Evolutionary conservation across 2,113 vertebrate species (phyloP).

Genomic region (Eidolon helvum): DNA sequence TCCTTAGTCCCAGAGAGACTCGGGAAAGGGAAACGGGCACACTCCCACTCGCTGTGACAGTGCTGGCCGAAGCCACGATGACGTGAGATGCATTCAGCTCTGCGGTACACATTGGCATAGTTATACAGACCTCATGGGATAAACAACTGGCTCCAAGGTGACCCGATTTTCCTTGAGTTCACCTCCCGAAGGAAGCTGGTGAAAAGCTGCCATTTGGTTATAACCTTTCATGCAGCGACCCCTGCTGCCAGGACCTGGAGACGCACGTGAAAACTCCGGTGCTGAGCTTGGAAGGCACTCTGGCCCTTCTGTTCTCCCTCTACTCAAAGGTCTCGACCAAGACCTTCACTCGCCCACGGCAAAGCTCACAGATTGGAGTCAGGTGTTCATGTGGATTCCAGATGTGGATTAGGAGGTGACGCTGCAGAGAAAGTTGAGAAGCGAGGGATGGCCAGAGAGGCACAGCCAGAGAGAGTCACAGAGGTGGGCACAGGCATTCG

Average conservation of each 20-base stretch:
- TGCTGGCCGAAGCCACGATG: background rate
- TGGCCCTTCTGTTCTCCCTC: background rate
- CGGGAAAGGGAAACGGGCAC: accelerated
- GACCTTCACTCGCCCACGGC: background rate
- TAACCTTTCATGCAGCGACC: background rate
- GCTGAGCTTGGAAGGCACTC: background rate
- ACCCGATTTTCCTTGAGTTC: background rate
- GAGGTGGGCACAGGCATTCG: background rate
- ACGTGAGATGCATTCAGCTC: background rate
- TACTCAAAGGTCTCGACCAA: background rate
- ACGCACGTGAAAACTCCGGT: background rate
- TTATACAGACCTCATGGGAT: background rate
- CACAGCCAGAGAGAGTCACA: background rate
- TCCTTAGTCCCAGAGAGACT: background rate
- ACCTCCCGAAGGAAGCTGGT: background rate
- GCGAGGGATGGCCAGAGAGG: background rate
- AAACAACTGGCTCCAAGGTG: background rate
- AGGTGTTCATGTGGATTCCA: background rate
- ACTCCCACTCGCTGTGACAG: background rate
- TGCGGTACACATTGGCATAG: background rate
- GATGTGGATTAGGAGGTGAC: background rate
- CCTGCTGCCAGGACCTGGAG: background rate
- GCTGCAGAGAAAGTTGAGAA: background rate
- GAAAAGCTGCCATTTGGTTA: background rate
- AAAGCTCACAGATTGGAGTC: background rate